Conservation (phyloP, 2,113 vertebrate genomes). For the Ceyx margarethae region DNA sequence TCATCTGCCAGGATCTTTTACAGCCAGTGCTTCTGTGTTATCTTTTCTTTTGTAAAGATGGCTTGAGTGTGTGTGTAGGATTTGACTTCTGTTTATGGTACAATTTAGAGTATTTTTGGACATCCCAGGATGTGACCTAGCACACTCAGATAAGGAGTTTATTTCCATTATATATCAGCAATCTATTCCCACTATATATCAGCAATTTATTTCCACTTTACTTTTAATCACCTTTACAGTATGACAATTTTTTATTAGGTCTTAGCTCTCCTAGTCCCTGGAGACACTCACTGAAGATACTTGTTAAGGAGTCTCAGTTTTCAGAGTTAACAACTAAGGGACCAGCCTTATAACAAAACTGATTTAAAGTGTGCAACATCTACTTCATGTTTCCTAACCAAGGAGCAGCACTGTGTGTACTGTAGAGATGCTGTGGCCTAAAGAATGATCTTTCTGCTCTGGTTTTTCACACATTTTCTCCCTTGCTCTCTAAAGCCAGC, state of each 20-base stretch:
- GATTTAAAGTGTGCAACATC: background rate
- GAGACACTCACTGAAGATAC: background rate
- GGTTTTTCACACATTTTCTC: background rate
- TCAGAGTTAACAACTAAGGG: background rate
- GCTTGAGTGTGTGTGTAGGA: background rate
- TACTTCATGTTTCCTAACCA: background rate
- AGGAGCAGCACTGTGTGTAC: background rate
- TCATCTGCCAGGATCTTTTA: background rate
- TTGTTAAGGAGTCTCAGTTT: background rate
- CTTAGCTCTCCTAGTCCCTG: background rate
- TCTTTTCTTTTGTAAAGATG: background rate
- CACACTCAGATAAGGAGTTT: background rate
- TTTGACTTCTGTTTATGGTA: background rate
- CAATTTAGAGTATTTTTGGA: background rate
- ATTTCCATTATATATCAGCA: background rate
- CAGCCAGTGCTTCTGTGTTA: background rate
- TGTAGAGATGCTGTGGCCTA: background rate
- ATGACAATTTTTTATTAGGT: background rate
- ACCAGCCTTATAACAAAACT: background rate
- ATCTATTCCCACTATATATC: background rate
- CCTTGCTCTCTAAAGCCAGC: background rate
- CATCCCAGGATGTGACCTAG: background rate
- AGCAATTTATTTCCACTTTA: background rate
- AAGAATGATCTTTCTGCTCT: background rate
- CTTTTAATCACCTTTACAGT: background rate